Evolutionary conservation across 2,113 vertebrate species (phyloP).

Genomic region (Neolamprologus variostigma): DNA sequence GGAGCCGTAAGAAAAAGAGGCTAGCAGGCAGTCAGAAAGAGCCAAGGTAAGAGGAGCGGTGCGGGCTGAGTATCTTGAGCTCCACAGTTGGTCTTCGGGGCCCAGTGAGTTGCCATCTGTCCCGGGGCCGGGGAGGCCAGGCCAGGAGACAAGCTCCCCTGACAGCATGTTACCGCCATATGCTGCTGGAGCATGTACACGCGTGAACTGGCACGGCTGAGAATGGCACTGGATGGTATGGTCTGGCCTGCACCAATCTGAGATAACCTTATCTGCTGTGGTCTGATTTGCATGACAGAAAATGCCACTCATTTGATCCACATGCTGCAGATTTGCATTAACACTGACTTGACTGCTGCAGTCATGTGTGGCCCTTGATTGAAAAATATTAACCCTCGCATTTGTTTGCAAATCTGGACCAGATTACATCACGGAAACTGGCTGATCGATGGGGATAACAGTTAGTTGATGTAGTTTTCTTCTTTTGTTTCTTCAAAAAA

Average conservation of each 20-base stretch:
- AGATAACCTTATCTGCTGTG: conserved; percentile 5
- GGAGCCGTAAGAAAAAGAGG: not conserved
- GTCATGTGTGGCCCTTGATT: not conserved
- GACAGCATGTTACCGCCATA: conserved; percentile 78
- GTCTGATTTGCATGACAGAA: not conserved
- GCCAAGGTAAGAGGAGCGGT: conserved; percentile 29
- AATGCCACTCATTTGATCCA: not conserved
- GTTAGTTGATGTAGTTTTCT: not conserved
- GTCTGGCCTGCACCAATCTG: not conserved
- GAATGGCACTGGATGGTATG: not conserved
- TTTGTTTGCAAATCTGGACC: not conserved
- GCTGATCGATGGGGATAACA: not conserved
- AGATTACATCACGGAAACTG: not conserved
- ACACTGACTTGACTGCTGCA: not conserved
- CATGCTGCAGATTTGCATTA: not conserved
- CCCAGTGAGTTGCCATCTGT: conserved; percentile 83
- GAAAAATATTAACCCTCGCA: not conserved
- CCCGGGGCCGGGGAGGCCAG: conserved; percentile 67
- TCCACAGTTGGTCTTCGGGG: conserved; percentile 72
- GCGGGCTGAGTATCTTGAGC: conserved; percentile 22
- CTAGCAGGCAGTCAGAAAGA: conserved; percentile 27
- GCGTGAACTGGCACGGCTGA: conserved; percentile 7
- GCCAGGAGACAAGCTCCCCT: conserved; percentile 75
- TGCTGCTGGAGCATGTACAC: conserved; percentile 59
- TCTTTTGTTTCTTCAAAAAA: not conserved